Evolutionary conservation across 2,113 vertebrate species (phyloP).

Genomic region (Anguilla rostrata): DNA sequence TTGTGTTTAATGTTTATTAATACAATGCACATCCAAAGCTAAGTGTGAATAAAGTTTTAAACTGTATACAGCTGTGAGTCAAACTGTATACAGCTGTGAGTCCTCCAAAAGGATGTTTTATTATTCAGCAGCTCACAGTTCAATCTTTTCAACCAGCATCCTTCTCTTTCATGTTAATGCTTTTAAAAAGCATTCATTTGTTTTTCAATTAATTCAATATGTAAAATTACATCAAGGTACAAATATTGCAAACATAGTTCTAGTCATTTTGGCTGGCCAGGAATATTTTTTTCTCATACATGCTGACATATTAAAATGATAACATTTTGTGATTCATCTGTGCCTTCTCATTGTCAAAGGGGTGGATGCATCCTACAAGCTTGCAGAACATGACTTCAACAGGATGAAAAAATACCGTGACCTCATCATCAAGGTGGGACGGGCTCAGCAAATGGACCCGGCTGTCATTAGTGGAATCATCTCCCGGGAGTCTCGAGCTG

Average conservation of each 20-base stretch:
- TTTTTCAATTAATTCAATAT: too few relatives aligned
- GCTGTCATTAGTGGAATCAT: slow-evolving; percentile 71
- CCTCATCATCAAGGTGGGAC: slow-evolving; percentile 56
- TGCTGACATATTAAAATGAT: neutral
- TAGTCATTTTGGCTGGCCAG: too few relatives aligned
- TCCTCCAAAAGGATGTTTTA: neutral
- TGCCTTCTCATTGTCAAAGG: slow-evolving; percentile 51
- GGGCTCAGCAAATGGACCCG: slow-evolving; percentile 68
- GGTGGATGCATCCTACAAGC: slow-evolving; percentile 50
- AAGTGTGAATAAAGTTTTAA: too few relatives aligned
- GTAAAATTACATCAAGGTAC: too few relatives aligned
- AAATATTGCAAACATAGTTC: too few relatives aligned
- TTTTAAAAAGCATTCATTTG: too few relatives aligned
- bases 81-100: neutral
- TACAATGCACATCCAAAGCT: neutral
- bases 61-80: neutral
- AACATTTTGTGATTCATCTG: neutral
- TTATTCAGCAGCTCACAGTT: neutral
- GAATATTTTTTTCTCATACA: too few relatives aligned
- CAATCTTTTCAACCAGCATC: neutral
- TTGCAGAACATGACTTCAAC: slow-evolving; percentile 58
- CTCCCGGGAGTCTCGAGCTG: slow-evolving; percentile 63
- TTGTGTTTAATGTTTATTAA: neutral
- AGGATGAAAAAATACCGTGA: slow-evolving; percentile 58
- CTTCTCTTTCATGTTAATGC: too few relatives aligned